A percentile compares a stretch with the other conserved stretches of the same genome.
Conservation (phyloP, 2,797 vertebrate species). For the Distichodus sexfasciatus region DNA sequence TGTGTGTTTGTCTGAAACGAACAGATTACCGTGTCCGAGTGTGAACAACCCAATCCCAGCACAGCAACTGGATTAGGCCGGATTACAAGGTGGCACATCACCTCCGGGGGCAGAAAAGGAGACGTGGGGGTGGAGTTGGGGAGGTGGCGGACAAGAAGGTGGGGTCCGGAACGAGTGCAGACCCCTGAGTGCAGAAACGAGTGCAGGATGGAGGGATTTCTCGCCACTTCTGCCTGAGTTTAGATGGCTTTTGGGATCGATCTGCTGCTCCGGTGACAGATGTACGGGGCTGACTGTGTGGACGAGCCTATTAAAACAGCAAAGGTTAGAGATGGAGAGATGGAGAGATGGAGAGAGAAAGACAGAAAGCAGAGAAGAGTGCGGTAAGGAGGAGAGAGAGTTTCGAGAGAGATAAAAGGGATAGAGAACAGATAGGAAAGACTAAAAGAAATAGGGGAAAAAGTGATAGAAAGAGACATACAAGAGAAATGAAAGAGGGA, state of each 20-base stretch:
- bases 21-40: conserved; percentile 61
- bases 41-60: conserved; percentile 69
- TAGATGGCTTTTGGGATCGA: conserved; percentile 67
- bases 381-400: neutral
- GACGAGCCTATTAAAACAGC: conserved; percentile 61
- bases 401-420: neutral
- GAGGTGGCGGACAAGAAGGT: no score
- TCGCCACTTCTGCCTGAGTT: conserved; percentile 59
- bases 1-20: conserved; percentile 51
- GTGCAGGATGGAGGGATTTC: no score
- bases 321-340: conserved; percentile 50
- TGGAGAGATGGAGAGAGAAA: neutral
- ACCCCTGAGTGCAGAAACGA: neutral
- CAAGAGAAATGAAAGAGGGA: neutral
- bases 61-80: conserved; percentile 75
- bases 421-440: conserved; percentile 46
- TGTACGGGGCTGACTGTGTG: conserved; percentile 58
- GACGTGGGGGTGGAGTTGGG: no score
- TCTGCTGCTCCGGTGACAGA: conserved; percentile 62
- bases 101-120: conserved; percentile 63
- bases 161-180: no score
- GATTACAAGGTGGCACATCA: conserved; percentile 78
- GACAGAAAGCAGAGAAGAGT: neutral
- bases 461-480: neutral
- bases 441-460: conserved; percentile 7